A percentile compares a stretch with the other conserved stretches of the same genome.
Conservation (phyloP, 2,888 invertebrate species). For the Tipula lateralis region DNA sequence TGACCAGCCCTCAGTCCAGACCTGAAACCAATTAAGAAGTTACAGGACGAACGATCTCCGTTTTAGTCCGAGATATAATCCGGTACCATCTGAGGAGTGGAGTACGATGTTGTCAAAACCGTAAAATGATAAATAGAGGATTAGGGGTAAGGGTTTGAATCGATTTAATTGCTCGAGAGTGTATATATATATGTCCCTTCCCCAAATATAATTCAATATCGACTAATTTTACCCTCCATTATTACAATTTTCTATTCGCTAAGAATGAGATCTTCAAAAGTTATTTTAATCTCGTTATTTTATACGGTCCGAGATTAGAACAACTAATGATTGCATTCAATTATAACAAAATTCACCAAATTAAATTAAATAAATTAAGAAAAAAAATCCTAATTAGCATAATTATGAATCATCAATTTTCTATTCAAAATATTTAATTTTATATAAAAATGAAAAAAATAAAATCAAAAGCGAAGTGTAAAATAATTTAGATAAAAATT, state of each 20-base stretch:
- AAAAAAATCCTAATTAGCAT: background rate
- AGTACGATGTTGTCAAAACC: too few relatives aligned
- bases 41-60: too few relatives aligned
- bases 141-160: too few relatives aligned
- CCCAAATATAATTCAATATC: background rate
- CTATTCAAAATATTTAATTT: background rate
- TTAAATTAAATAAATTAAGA: background rate
- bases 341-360: background rate
- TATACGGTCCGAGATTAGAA: background rate
- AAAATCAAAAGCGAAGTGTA: background rate
- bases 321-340: background rate
- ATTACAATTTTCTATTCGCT: background rate
- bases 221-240: background rate
- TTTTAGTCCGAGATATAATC: too few relatives aligned
- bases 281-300: too few relatives aligned
- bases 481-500: background rate
- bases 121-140: too few relatives aligned
- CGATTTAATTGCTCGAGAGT: too few relatives aligned
- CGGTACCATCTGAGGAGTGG: too few relatives aligned
- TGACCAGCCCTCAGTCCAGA: too few relatives aligned
- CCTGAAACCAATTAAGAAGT: too few relatives aligned
- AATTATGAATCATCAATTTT: conserved; percentile 19
- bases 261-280: background rate
- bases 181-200: too few relatives aligned
- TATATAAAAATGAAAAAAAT: background rate